Conservation (phyloP, 2,113 vertebrate species). For the Butorides virescens region DNA sequence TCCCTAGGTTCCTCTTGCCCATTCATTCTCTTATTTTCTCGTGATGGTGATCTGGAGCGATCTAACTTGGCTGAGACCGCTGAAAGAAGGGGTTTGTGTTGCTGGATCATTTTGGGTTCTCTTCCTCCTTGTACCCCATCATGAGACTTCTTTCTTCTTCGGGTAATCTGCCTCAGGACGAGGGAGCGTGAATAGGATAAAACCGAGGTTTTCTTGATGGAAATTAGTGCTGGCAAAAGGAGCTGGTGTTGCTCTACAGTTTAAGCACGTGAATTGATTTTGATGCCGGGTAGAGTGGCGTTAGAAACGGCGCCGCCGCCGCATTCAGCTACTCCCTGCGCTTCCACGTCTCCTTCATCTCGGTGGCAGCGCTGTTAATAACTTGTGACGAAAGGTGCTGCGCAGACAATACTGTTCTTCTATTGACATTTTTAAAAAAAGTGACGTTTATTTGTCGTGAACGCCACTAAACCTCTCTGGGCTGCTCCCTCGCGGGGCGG, state of each 20-base stretch:
- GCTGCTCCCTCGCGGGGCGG: neutral
- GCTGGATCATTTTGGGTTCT: neutral
- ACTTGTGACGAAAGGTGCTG: neutral
- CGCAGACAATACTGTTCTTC: neutral
- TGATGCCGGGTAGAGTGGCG: neutral
- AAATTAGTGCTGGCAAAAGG: neutral
- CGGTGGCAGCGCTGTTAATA: neutral
- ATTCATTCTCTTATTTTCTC: accelerated
- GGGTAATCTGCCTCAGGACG: neutral
- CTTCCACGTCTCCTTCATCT: neutral
- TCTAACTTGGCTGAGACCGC: neutral
- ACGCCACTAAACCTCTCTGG: neutral
- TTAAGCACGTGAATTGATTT: accelerated
- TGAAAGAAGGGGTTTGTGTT: neutral
- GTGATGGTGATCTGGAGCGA: neutral
- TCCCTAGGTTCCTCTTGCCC: neutral
- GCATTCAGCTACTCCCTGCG: accelerated
- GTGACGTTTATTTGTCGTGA: accelerated
- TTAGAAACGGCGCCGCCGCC: accelerated
- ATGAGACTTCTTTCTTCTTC: neutral
- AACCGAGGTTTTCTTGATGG: neutral
- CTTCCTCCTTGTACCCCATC: neutral
- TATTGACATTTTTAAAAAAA: too few species aligned
- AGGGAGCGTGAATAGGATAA: neutral
- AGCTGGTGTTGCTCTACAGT: neutral